Evolutionary conservation across 2,113 vertebrate species (phyloP).

Genomic region (Plectropomus leopardus): DNA sequence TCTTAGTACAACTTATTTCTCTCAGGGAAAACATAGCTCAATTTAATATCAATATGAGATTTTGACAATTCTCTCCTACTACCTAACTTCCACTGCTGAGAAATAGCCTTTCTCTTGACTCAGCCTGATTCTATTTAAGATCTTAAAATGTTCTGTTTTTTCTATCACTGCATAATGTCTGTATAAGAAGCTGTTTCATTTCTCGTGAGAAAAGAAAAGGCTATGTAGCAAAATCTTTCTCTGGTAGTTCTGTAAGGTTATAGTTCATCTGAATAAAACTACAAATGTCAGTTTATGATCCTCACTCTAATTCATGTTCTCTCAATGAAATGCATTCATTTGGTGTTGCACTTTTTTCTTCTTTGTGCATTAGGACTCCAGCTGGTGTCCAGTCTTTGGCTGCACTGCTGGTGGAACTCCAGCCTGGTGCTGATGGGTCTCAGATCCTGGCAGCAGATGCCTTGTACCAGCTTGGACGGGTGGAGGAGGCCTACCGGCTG

Average conservation of each 20-base stretch:
- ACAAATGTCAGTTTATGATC: not conserved
- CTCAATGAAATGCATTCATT: not conserved
- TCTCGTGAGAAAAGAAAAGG: too few species aligned
- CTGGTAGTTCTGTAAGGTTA: not conserved
- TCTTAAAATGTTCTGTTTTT: too few species aligned
- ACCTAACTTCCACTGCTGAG: too few species aligned
- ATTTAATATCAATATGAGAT: too few species aligned
- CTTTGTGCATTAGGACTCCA: slow-evolving; percentile 79
- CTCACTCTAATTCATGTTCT: not conserved
- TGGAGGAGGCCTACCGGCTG: slow-evolving; percentile 89
- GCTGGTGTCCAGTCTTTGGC: slow-evolving; percentile 91
- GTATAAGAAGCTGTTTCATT: too few species aligned
- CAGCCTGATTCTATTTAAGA: too few species aligned
- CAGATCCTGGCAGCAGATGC: slow-evolving; percentile 90
- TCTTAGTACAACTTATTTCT: too few species aligned
- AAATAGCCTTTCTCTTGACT: too few species aligned
- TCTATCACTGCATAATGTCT: too few species aligned
- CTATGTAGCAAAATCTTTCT: too few species aligned
- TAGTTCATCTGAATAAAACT: not conserved
- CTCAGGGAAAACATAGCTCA: too few species aligned
- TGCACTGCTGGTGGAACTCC: slow-evolving; percentile 89
- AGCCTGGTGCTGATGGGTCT: slow-evolving; percentile 82
- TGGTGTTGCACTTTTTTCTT: not conserved
- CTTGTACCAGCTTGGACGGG: slow-evolving; percentile 89
- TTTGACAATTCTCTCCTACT: too few species aligned